Base-by-base conservation (phyloP, 1,140 invertebrate genomes). In the Lysiphlebus fabarum region DNA sequence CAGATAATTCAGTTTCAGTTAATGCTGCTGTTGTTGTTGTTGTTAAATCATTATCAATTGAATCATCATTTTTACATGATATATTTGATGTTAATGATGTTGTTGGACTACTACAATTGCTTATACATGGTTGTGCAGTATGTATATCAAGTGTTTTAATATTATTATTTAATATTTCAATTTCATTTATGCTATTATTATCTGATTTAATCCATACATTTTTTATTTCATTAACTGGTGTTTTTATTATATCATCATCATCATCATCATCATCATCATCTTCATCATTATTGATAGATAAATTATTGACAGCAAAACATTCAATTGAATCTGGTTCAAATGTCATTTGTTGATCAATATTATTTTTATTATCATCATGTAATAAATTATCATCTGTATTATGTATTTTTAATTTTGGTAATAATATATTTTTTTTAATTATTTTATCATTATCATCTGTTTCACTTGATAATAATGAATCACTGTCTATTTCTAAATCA, bases 1-100 rank as follows among this genome's bases (percentile, higher is more conserved):
- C 91, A 0, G 90, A 92, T 9, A 92, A 76, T 70, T 93, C 91
- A 0, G 90, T 91, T 73, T 93, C 91, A 0, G 90, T 91, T 9
- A 90, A 75, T 1, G 85, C 88, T 11, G 87, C 83, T 0, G 86
- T 86, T 1, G 85, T 88, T 11, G 87, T 83, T 0, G 86, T 86
- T 0, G 84, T 85, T 1, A 84, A 80, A 34, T 88, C 87, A 26
- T 81, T 82, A 55, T 85, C 81, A 0, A 76, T 74, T 1, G 77
- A 78, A 48, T 78, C 77, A 26, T 82, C 79, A 11, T 75, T 70
- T 48, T 77, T 77, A 14, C 75, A 74, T 4, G 78, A 79, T 4
- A 70, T 54, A 17, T 63, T 64, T 1, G 79, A 81, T 1, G 66
- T 67, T 0, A 69, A 60, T 0, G 81, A 81, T 2, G 64, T 70